Conservation (phyloP, 2,888 invertebrate genomes). For the Noctua janthe region DNA sequence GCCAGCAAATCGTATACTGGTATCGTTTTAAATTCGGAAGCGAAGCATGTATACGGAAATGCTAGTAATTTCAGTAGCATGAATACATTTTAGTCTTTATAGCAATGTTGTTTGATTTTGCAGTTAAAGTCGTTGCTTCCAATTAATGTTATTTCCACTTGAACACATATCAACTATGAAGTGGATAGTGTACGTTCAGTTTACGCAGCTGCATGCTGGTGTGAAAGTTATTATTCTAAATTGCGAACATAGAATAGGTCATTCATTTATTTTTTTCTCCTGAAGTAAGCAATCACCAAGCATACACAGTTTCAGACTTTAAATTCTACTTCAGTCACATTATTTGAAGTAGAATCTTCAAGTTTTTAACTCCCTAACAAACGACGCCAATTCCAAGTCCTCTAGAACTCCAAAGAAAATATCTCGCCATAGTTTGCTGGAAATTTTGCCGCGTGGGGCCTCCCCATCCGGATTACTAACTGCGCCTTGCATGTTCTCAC, state of each 20-base stretch:
- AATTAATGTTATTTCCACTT: background rate
- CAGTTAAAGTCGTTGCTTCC: background rate
- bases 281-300: background rate
- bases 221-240: background rate
- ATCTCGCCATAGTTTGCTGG: slow-evolving; percentile 48
- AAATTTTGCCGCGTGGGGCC: slow-evolving; percentile 41
- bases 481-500: slow-evolving; percentile 47
- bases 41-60: slow-evolving; percentile 35
- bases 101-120: slow-evolving; percentile 6
- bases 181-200: background rate
- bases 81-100: slow-evolving; percentile 41
- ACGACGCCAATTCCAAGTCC: slow-evolving; percentile 32
- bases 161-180: background rate
- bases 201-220: background rate
- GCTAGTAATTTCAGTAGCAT: slow-evolving; percentile 42
- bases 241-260: background rate
- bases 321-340: slow-evolving; percentile 17
- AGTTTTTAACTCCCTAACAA: slow-evolving; percentile 39
- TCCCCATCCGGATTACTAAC: slow-evolving; percentile 28
- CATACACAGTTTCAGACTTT: background rate
- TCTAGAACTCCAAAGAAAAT: slow-evolving; percentile 49
- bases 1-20: slow-evolving; percentile 27
- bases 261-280: slow-evolving; percentile 4
- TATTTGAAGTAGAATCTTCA: slow-evolving; percentile 23
- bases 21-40: slow-evolving; percentile 52